A percentile compares a stretch with the other conserved stretches of the same genome.
Conservation (phyloP, 2,888 invertebrate species). For the Hirudinaria manillensis region DNA sequence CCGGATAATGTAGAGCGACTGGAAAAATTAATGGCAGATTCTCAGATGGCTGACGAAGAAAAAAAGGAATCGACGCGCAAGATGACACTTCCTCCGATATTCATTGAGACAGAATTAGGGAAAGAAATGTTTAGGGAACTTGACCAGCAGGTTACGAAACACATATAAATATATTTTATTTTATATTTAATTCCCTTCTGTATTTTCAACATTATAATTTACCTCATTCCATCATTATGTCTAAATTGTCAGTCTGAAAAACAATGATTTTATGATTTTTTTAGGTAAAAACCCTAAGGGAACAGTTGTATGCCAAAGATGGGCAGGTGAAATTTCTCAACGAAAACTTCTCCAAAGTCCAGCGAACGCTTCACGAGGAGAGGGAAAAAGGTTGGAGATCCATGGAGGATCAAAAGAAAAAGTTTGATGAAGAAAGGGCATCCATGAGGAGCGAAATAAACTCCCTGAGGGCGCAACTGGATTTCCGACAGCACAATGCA, state of each 20-base stretch:
- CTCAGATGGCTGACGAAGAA: not conserved
- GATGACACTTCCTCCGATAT: no score
- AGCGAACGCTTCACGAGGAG: not conserved
- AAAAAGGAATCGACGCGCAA: not conserved
- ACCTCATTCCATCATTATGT: not conserved
- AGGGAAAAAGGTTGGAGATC: not conserved
- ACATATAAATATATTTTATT: no score
- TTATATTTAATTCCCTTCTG: no score
- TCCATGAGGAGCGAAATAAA: not conserved
- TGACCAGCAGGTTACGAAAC: no score
- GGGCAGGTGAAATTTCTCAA: constrained; percentile 1
- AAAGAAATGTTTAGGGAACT: no score
- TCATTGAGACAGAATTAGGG: no score
- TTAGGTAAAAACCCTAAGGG: not conserved
- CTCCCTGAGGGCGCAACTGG: not conserved
- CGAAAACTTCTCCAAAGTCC: not conserved
- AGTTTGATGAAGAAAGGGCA: not conserved
- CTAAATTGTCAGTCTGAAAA: not conserved
- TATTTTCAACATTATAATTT: no score
- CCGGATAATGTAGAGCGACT: not conserved
- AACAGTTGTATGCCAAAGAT: not conserved
- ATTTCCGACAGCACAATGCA: not conserved
- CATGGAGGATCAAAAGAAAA: not conserved
- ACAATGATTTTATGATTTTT: not conserved
- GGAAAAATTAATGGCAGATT: not conserved